These are phyloP conservation scores for Alosa alosa DNA, from an alignment of 2,113 vertebrate species.

Conservation along the genomic window DNA sequence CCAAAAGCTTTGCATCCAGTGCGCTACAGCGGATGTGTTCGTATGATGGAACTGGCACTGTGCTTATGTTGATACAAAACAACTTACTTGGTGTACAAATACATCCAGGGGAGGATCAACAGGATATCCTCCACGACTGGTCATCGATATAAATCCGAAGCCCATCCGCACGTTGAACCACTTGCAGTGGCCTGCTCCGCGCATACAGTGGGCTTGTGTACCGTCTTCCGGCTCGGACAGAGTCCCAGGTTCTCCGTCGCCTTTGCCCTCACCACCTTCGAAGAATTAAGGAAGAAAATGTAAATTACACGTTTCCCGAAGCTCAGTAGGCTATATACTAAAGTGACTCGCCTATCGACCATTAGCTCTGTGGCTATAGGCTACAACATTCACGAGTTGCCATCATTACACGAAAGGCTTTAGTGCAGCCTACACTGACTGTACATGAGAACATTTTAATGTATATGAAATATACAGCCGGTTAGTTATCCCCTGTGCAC, in stretches of 20 bases:
- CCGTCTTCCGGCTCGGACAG: slow-evolving; percentile 70
- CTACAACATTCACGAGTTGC: background rate
- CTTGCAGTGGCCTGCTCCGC: slow-evolving; percentile 81
- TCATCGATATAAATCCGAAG: slow-evolving; percentile 85
- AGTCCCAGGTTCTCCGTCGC: slow-evolving; percentile 73
- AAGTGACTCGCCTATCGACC: background rate
- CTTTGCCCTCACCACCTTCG: slow-evolving; percentile 71
- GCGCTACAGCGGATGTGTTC: background rate
- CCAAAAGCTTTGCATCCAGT: background rate
- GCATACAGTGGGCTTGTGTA: slow-evolving; percentile 74
- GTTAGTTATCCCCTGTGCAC: background rate
- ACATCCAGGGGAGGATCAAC: slow-evolving; percentile 80
- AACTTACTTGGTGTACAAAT: slow-evolving; percentile 87
- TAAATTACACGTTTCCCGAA: background rate
- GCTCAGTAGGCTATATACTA: background rate
- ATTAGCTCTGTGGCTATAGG: background rate
- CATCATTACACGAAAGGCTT: background rate
- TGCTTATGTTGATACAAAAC: background rate
- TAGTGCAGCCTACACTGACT: background rate
- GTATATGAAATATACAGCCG: background rate
- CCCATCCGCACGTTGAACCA: slow-evolving; percentile 85
- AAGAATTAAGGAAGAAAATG: slow-evolving; percentile 30
- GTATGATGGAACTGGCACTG: background rate
- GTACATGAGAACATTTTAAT: background rate
- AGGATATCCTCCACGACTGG: slow-evolving; percentile 75